These are phyloP conservation scores for Podarcis siculus DNA, from an alignment of 2,797 vertebrate species.

Conservation along the genomic window DNA sequence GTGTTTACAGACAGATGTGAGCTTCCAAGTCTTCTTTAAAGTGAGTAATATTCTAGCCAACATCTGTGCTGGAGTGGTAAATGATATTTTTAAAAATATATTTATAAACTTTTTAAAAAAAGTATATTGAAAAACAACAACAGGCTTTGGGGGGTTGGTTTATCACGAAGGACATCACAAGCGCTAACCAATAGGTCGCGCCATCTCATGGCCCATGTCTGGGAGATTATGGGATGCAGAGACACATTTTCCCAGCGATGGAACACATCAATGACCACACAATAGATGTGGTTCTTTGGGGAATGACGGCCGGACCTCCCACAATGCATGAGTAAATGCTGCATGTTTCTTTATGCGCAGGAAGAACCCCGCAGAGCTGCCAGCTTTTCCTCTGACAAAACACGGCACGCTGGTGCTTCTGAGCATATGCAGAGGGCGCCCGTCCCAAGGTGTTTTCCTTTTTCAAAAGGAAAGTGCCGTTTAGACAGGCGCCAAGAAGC, in stretches of 20 bases:
- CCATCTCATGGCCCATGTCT: background rate
- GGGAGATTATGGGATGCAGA: background rate
- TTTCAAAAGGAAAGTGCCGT: background rate
- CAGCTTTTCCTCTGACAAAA: background rate
- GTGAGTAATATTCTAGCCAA: background rate
- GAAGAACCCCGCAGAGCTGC: background rate
- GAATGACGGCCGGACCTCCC: too few species aligned
- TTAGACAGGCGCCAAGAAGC: background rate
- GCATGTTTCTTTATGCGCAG: background rate
- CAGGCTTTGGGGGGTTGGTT: background rate
- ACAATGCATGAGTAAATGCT: too few species aligned
- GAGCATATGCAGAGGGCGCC: background rate
- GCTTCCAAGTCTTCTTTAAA: too few species aligned
- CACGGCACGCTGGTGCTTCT: background rate
- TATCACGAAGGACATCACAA: background rate
- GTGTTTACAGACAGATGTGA: background rate
- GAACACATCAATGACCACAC: background rate
- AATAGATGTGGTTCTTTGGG: background rate
- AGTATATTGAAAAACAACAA: background rate
- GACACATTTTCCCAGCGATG: background rate
- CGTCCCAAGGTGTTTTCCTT: background rate
- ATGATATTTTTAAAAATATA: too few species aligned
- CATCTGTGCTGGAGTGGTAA: background rate
- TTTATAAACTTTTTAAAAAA: too few species aligned
- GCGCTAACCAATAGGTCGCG: background rate